These are phyloP conservation scores for Semaprochilodus insignis DNA, from an alignment of 2,797 vertebrate species.

Conservation along the genomic window DNA sequence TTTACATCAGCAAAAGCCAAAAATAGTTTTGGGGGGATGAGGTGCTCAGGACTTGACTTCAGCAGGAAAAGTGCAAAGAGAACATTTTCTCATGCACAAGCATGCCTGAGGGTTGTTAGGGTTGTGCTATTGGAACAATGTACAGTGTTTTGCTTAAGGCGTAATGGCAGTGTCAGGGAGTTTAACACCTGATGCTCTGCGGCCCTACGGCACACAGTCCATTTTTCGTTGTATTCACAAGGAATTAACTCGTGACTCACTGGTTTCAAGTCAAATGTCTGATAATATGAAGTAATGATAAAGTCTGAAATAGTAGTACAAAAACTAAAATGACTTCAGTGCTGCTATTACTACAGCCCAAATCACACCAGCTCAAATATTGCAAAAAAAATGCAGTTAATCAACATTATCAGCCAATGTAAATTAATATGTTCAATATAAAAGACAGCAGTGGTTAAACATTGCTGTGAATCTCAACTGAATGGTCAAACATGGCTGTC, in stretches of 20 bases:
- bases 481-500: too few relatives aligned
- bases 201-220: neutral
- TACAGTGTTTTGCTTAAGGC: neutral
- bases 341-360: too few relatives aligned
- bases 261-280: neutral
- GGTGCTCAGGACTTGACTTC: neutral
- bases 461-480: too few relatives aligned
- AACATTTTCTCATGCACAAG: neutral
- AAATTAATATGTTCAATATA: too few relatives aligned
- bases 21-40: conserved; percentile 13
- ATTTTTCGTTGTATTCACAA: neutral
- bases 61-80: neutral
- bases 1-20: conserved; percentile 24
- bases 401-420: too few relatives aligned
- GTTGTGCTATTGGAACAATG: neutral
- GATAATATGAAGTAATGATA: neutral
- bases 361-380: too few relatives aligned
- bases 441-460: too few relatives aligned
- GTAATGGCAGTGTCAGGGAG: neutral
- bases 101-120: neutral
- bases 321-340: too few relatives aligned
- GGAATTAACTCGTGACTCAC: neutral
- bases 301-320: neutral
- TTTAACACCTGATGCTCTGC: neutral
- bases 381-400: too few relatives aligned